Evolutionary conservation across 2,113 vertebrate species (phyloP), one percentile per base, ranked within the genome.

Genomic region (Siniperca chuatsi): DNA sequence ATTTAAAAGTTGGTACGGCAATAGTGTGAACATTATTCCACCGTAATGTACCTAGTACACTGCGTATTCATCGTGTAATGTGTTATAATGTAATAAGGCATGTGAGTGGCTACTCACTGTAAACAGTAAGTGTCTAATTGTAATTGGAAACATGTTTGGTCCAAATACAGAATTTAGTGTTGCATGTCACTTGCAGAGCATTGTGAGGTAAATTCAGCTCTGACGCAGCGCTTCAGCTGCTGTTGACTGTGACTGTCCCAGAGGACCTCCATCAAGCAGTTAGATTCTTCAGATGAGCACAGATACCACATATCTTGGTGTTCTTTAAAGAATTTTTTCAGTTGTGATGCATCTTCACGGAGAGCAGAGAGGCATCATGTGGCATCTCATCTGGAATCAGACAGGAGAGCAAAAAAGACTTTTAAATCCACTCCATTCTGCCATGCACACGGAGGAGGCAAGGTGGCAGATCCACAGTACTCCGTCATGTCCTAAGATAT

Each of bases 361-460:
- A 33, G 50, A 25, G 67, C 20, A 1, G 33, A 25, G 44, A 71
- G 29, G 29, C 13, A 18, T 18, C 21, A 16, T 42, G 67, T 46
- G 50, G 55, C 67, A 66, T 66, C 46, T 60, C 48, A 44, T 82
- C 69, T 75, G 29, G 33, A 78, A 74, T 69, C 86, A 69, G 62
- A n/a, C 50, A 54, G n/a, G 23, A 61, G 66, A 72, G 54, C 76
- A 67, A 40, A 6, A 80, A 77, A 77, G 21, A 35, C 60, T 16
- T 33, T 73, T 6, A 65, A 10, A 60, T 64, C 15, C 58, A 2
- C 40, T 62, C 61, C 29, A 61, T 35, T 42, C 68, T 55, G 25
- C 12, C 52, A 46, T 54, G 52, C 66, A 86, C 76, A 58, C 58
- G 52, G 58, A 71, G 33, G 50, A 66, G 42, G 46, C 8, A 11